Base-by-base conservation (phyloP, 2,888 invertebrate species). In the Yponomeuta malinellus region DNA sequence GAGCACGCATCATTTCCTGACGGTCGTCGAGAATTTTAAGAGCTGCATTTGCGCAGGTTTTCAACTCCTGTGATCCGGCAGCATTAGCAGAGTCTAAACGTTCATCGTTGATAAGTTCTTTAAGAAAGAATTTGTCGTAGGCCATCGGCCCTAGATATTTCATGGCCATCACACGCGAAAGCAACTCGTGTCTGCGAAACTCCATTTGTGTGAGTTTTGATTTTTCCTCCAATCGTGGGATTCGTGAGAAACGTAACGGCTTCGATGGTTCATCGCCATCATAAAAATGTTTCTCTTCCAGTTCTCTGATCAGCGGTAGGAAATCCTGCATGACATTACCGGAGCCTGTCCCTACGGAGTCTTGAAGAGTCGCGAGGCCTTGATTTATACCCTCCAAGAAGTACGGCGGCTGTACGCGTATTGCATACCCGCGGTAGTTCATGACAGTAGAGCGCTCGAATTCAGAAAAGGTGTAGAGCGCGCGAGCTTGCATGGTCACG, bases 71-170 rank as follows among this genome's bases (percentile, higher is more conserved):
- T 74, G 87, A 88, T 31, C 92, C 91, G 66, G 74, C 76, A 2
- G 83, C 75, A 76, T 92, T 92, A 0, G 92, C 91, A 59, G 90
- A 89, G 71, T 80, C 77, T 29, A 91, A 74, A 23, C 90, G 80
- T 63, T 78, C 79, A 72, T 91, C 90, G 43, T 85, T 80, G n/a
- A 76, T 78, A 1, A 91, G 81, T 68, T 85, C 82, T 73, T 86
- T 83, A 33, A 91, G 81, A 74, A 90, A 91, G 77, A 91, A 91
- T 73, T 91, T 92, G 74, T 91, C 92, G 63, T 89, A 89, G 8
- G 92, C 91, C 91, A 91, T 91, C 2, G 90, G 90, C 1, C 90
- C 92, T 9, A 91, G 79, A 78, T 92, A 92, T 78, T 92, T 92
- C 88, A 88, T 89, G 48, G 92, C 90, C 48, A 92, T 83, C 29